phyloP scores from a whole-genome alignment of 2,888 invertebrate genomes.

The Cryptophagus acutangulus region DNA sequence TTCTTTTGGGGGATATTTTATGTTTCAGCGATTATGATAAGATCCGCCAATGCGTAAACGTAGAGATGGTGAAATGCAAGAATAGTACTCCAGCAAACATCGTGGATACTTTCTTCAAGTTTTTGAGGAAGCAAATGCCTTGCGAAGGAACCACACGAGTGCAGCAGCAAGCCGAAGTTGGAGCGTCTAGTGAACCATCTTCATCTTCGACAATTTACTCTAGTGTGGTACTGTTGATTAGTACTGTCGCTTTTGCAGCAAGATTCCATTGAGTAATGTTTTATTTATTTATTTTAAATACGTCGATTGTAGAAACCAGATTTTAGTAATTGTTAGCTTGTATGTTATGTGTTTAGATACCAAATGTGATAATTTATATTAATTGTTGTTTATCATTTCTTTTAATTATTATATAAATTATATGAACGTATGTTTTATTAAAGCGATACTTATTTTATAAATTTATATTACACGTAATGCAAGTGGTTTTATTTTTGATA shows the following conservation, averaged over 20 bases:
- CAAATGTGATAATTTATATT: not conserved
- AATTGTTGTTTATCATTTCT: too few relatives aligned
- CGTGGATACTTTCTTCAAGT: conserved; percentile 69
- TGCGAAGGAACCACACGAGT: conserved; percentile 46
- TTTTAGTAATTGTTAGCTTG: not conserved
- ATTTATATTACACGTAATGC: too few relatives aligned
- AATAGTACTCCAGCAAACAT: conserved; percentile 78
- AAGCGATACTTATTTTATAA: not conserved
- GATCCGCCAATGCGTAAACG: conserved; percentile 57
- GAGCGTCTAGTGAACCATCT: not conserved
- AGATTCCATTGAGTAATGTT: not conserved
- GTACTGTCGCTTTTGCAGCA: too few relatives aligned
- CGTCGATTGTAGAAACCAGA: not conserved
- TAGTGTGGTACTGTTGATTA: too few relatives aligned
- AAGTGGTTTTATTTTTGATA: too few relatives aligned
- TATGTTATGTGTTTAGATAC: not conserved
- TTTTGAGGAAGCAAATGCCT: conserved; percentile 58
- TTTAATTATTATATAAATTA: not conserved
- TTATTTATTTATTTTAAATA: not conserved
- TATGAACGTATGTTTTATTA: not conserved
- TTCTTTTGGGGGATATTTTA: conserved; percentile 3
- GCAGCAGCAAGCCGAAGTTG: too few relatives aligned
- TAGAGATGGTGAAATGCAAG: conserved; percentile 59
- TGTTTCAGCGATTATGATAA: conserved; percentile 53
- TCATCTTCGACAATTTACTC: not conserved